phyloP scores from a whole-genome alignment of 2,113 vertebrate species.

The Mola mola region DNA sequence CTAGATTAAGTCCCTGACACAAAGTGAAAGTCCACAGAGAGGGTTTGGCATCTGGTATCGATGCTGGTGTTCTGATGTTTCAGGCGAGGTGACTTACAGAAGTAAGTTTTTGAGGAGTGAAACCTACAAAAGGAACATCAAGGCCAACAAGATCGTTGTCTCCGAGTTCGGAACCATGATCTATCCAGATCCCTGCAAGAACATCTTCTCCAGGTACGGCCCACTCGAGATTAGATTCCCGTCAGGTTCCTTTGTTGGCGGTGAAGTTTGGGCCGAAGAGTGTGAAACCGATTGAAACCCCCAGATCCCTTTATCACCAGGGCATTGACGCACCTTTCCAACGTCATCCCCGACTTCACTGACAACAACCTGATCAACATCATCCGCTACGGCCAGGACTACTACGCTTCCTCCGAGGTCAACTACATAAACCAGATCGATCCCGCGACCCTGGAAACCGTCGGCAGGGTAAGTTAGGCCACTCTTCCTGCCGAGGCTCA shows the following conservation, averaged over 20 bases:
- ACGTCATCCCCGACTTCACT: conserved; percentile 92
- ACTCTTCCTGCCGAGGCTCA: neutral
- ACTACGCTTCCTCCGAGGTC: conserved; percentile 90
- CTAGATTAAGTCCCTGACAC: too few species aligned
- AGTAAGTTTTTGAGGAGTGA: conserved; percentile 92
- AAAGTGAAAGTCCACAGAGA: too few species aligned
- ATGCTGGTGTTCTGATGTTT: neutral
- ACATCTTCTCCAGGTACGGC: conserved; percentile 92
- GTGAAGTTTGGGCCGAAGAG: too few species aligned
- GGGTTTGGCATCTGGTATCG: too few species aligned
- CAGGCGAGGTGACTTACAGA: conserved; percentile 92
- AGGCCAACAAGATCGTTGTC: conserved; percentile 89
- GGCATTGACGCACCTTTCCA: conserved; percentile 87
- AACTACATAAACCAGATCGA: conserved; percentile 93
- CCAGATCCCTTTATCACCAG: conserved; percentile 62
- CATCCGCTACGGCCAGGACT: conserved; percentile 89
- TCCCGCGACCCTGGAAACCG: conserved; percentile 86
- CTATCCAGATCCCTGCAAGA: conserved; percentile 94
- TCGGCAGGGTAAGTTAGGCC: conserved; percentile 83
- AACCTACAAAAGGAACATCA: conserved; percentile 85
- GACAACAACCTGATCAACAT: conserved; percentile 97
- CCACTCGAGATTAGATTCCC: too few species aligned
- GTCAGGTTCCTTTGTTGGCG: too few species aligned
- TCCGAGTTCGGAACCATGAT: conserved; percentile 96
- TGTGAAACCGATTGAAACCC: too few species aligned